Evolutionary conservation across 2,888 invertebrate species (phyloP), one percentile per base, ranked within the genome.

Genomic region (Agrotis exclamationis): DNA sequence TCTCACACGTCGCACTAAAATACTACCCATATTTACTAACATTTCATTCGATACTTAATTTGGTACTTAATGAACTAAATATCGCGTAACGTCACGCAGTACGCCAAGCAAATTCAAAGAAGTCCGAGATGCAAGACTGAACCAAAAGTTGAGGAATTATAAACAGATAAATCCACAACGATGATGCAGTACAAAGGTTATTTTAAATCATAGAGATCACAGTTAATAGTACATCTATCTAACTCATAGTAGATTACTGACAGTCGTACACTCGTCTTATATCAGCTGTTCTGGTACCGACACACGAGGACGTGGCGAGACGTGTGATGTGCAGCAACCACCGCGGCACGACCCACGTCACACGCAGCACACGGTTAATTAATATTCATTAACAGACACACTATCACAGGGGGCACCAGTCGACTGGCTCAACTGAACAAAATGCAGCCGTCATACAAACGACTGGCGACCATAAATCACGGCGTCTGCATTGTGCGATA

Each of bases 381-480:
- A 74, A 78, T 79, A 79, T 64, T 64, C 53, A 78, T 62, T 78
- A 63, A 63, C 48, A 74, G 69, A 56, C 48, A 33, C 47, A 58
- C 18, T 47, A 63, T 16, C 24, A 28, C 6, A 24, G 13, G 16
- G 28, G 33, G 16, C 54, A 16, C n/a, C 48, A 20, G 24, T 13
- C 3, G 39, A 45, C 50, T 57, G 60, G 48, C 53, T 74, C 63
- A 65, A 20, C 39, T 57, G 56, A 69, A 79, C 50, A 56, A 74
- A 85, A 70, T 78, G 67, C 74, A 80, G 74, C 73, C 76, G 79
- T 79, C 85, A 80, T 71, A 56, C 74, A 70, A 70, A 65, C 71
- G 68, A 68, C 60, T 47, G 60, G n/a, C 57, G 45, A 28, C 68
- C 58, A 84, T 87, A 84, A 84, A 88, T 88, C 87, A 85, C 76